phyloP scores from a whole-genome alignment of 2,113 vertebrate genomes.

The Meleagris gallopavo region DNA sequence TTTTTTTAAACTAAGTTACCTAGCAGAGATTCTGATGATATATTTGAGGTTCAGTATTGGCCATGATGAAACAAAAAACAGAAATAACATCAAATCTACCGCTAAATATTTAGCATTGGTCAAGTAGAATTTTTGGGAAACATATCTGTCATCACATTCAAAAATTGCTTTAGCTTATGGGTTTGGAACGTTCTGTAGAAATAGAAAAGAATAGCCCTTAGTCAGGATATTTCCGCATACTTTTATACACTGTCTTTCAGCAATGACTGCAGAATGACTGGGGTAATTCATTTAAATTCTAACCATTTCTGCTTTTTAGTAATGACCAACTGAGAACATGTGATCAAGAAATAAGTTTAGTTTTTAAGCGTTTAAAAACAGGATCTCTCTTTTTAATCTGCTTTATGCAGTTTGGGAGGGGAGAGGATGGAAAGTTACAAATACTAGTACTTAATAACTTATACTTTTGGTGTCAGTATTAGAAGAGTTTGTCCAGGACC shows the following conservation, averaged over 20 bases:
- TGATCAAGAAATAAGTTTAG: not conserved
- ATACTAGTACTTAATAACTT: not conserved
- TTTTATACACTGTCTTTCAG: constrained; percentile 3
- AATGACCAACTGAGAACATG: not conserved
- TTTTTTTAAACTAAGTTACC: constrained; percentile 23
- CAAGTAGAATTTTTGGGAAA: constrained; percentile 21
- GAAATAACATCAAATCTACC: constrained; percentile 39
- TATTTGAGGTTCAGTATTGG: not conserved
- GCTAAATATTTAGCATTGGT: constrained; percentile 1
- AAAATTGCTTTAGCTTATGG: constrained; percentile 35
- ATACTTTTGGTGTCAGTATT: not conserved
- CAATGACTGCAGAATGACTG: not conserved
- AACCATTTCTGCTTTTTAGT: not conserved
- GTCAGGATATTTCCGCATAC: not conserved
- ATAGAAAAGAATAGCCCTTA: not conserved
- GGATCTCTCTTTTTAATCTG: not conserved
- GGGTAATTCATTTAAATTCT: not conserved
- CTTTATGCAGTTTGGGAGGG: not conserved
- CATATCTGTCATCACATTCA: constrained; percentile 48
- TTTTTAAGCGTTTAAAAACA: not conserved
- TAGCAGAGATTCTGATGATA: not conserved
- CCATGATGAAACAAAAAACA: constrained; percentile 40
- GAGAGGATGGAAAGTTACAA: not conserved
- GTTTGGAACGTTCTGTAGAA: constrained; percentile 13
- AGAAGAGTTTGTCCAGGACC: not conserved